phyloP scores from a whole-genome alignment of 2,888 invertebrate genomes.

The Tholera decimalis region DNA sequence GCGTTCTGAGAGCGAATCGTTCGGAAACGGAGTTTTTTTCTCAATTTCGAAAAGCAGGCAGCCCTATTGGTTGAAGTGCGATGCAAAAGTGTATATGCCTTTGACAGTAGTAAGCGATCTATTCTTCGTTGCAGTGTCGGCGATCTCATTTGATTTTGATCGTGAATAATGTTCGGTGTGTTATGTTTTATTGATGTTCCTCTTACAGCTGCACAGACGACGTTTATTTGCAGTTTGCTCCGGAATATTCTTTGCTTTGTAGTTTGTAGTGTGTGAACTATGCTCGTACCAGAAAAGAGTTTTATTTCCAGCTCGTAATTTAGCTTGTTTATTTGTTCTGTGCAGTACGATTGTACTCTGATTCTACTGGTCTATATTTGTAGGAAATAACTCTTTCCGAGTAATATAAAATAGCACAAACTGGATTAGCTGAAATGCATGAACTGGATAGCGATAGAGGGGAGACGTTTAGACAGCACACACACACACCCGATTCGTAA shows the following conservation, averaged over 20 bases:
- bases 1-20: not conserved
- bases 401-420: no score
- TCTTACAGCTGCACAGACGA: conserved; percentile 26
- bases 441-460: no score
- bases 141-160: conserved; percentile 73
- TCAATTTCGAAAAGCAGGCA: conserved; percentile 25
- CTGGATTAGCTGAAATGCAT: no score
- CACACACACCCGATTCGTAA: no score
- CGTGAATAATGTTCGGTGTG: conserved; percentile 71
- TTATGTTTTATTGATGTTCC: conserved; percentile 73
- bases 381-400: not conserved
- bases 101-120: conserved; percentile 73
- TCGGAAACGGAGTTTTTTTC: not conserved
- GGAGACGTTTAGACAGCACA: no score
- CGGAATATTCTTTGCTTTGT: conserved; percentile 32
- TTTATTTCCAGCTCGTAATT: not conserved
- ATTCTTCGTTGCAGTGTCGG: conserved; percentile 71
- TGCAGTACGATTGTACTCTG: not conserved
- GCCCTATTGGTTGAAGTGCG: conserved; percentile 64
- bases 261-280: conserved; percentile 1
- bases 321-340: not conserved
- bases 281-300: not conserved
- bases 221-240: conserved; percentile 20
- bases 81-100: conserved; percentile 65
- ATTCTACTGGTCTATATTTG: not conserved